These are phyloP conservation scores for Drosophila tristis DNA, from an alignment of 1,140 invertebrate genomes.

Conservation along the genomic window DNA sequence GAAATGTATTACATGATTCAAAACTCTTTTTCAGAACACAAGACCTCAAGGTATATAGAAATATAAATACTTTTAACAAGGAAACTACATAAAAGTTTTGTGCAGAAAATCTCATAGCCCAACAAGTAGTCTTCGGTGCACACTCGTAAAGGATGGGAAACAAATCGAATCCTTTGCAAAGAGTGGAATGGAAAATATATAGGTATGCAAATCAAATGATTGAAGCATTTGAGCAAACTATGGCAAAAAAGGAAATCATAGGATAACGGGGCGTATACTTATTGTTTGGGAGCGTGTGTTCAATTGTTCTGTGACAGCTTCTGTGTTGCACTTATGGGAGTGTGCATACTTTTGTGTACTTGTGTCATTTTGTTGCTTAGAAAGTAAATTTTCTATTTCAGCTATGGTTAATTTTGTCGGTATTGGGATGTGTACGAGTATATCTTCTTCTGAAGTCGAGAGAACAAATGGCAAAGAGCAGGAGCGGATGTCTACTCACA, in stretches of 20 bases:
- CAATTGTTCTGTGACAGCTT: conserved; percentile 33
- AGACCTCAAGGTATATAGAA: conserved; percentile 20
- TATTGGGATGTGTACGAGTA: conserved; percentile 16
- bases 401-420: conserved; percentile 41
- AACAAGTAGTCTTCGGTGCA: conserved; percentile 57
- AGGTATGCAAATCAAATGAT: conserved; percentile 50
- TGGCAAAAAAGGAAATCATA: conserved; percentile 38
- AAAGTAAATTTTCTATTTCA: conserved; percentile 49
- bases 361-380: conserved; percentile 63
- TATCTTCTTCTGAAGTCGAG: neutral
- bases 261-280: conserved; percentile 64
- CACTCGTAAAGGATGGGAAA: conserved; percentile 36
- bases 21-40: conserved; percentile 20
- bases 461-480: neutral
- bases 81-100: conserved; percentile 63
- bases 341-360: conserved; percentile 61
- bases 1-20: conserved; percentile 6
- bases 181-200: conserved; percentile 8
- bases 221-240: conserved; percentile 70
- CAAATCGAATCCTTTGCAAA: conserved; percentile 17
- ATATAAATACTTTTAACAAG: conserved; percentile 9
- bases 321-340: conserved; percentile 36
- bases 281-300: conserved; percentile 57
- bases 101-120: conserved; percentile 49
- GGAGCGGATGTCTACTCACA: conserved; percentile 59